These are phyloP conservation scores for Conops quadrifasciatus DNA, from an alignment of 2,888 invertebrate genomes.

Conservation along the genomic window DNA sequence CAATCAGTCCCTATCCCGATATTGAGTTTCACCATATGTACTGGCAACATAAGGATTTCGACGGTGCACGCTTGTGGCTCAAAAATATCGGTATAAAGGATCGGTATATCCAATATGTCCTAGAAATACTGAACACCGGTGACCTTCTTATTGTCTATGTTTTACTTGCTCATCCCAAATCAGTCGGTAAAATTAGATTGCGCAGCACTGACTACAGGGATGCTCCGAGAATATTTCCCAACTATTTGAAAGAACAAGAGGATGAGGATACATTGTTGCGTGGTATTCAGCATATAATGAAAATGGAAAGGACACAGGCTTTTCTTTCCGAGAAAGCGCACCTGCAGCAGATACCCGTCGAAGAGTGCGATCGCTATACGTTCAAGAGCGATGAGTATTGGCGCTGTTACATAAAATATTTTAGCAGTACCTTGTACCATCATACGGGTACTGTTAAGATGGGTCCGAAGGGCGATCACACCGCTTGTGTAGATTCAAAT, in stretches of 20 bases:
- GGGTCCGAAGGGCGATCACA: conserved; percentile 70
- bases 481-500: conserved; percentile 74
- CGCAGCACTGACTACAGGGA: conserved; percentile 67
- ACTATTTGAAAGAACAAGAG: conserved; percentile 71
- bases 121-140: conserved; percentile 30
- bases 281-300: conserved; percentile 63
- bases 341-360: conserved; percentile 50
- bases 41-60: conserved; percentile 35
- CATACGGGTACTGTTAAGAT: conserved; percentile 77
- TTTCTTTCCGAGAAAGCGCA: conserved; percentile 59
- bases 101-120: conserved; percentile 28
- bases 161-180: conserved; percentile 65
- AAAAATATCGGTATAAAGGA: conserved; percentile 34
- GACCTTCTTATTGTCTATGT: conserved; percentile 63
- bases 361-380: conserved; percentile 52
- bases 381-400: conserved; percentile 67
- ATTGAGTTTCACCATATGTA: conserved; percentile 66
- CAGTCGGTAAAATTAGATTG: conserved; percentile 68
- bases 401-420: conserved; percentile 74
- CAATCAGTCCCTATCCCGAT: conserved; percentile 65
- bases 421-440: conserved; percentile 74
- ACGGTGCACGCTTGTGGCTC: conserved; percentile 52
- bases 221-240: conserved; percentile 73
- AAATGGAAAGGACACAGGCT: conserved; percentile 62
- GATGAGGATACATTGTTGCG: conserved; percentile 69